Base-by-base conservation (phyloP, 35 echinoderm and acorn worm genomes). In the Antedon bifida region DNA sequence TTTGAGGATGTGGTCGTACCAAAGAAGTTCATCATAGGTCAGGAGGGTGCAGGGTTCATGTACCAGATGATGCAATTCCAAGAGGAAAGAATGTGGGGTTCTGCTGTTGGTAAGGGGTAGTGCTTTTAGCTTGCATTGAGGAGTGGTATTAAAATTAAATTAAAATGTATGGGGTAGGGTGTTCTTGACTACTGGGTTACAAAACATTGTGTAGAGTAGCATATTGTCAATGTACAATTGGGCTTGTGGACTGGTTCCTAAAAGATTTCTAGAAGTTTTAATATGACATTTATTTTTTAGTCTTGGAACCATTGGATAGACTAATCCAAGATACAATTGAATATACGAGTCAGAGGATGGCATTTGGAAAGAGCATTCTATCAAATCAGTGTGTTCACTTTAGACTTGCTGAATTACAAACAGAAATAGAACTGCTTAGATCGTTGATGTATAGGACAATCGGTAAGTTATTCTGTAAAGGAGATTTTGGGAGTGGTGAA, bases 11-110 rank as follows among this genome's bases (percentile, higher is more conserved):
- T 97, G 0, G 55, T 85, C 77, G 82, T 97, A 13, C 94, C 94
- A 28, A 87, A 97, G 75, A 97, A 87, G 46, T 85, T 91, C 84
- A 79, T 97, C 32, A 88, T 97, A 42, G 94, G 94, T 75, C 84
- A 97, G 19, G 94, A 97, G 73, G 94, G 94, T 19, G 81, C 83
- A 45, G 94, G 94, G 30, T 97, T 97, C 76, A 80, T 81, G 16
- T 97, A 97, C 81, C 94, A 97, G 85, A 97, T 97, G 94, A 36
- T 97, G 74, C 94, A 97, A 76, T 97, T 97, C 74, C 94, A 97
- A 77, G 90, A 92, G 42, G 94, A 97, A 36, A 92, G 94, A 74
- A 56, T 97, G 77, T 97, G 77, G 73, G 94, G 33, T 35, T 75
- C 36, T 33, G 88, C 85, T 23, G 75, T 30, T 51, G 79, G 92